Percentiles rank a stretch among this genome's conserved stretches.
phyloP scores from a whole-genome alignment of 2,888 invertebrate genomes.

The Sialis fuliginosa region DNA sequence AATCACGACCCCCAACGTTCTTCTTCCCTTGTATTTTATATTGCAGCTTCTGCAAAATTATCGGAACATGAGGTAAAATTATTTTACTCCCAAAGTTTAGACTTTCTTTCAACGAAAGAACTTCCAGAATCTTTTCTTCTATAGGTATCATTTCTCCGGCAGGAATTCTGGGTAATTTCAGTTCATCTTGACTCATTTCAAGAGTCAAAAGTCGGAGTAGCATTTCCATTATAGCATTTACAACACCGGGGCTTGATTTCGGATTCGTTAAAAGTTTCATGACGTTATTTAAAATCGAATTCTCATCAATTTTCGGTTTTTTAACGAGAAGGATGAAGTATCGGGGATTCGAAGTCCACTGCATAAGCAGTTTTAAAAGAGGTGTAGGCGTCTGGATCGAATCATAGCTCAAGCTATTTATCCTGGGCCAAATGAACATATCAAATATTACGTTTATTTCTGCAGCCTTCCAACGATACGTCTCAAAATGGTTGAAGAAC shows the following conservation, averaged over 20 bases:
- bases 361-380: constrained; percentile 56
- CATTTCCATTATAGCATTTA: constrained; percentile 51
- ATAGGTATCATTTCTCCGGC: constrained; percentile 25
- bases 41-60: constrained; percentile 52
- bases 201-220: constrained; percentile 54
- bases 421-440: constrained; percentile 64
- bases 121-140: constrained; percentile 16
- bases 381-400: constrained; percentile 70
- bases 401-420: constrained; percentile 58
- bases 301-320: constrained; percentile 26
- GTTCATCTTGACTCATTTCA: constrained; percentile 37
- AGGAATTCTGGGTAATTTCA: constrained; percentile 21
- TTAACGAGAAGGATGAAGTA: constrained; percentile 56
- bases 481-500: constrained; percentile 64
- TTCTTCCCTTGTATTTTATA: constrained; percentile 41
- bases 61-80: constrained; percentile 52
- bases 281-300: constrained; percentile 45
- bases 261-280: constrained; percentile 52
- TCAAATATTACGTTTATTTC: constrained; percentile 62
- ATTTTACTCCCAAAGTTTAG: constrained; percentile 57
- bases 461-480: constrained; percentile 48
- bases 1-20: constrained; percentile 46
- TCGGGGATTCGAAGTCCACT: constrained; percentile 67
- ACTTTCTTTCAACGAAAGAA: constrained; percentile 21
- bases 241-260: constrained; percentile 47